Evolutionary conservation across 2,888 invertebrate species (phyloP).

Genomic region (Himalopsyche kuldschensis): DNA sequence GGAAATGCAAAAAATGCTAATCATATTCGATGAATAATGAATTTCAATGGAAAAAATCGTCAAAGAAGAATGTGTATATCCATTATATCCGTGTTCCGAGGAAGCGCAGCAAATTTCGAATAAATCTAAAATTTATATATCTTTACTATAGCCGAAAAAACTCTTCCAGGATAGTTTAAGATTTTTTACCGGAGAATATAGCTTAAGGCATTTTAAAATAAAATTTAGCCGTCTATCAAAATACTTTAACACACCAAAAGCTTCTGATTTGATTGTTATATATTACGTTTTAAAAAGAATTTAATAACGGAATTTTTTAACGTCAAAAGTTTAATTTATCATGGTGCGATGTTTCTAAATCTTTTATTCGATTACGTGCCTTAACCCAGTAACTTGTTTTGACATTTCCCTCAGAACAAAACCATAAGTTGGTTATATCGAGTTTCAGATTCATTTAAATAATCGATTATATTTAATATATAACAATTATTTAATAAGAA

Average conservation of each 20-base stretch:
- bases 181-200: neutral
- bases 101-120: neutral
- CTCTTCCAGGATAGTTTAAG: neutral
- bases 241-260: neutral
- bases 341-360: neutral
- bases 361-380: neutral
- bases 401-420: no score
- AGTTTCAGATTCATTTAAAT: no score
- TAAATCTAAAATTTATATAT: neutral
- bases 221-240: neutral
- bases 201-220: neutral
- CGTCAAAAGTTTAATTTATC: neutral
- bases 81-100: neutral
- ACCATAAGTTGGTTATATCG: no score
- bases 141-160: neutral
- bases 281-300: neutral
- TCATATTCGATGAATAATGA: slow-evolving; percentile 1
- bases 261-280: neutral
- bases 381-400: no score
- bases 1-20: neutral
- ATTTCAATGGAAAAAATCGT: neutral
- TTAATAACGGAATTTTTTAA: neutral
- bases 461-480: no score
- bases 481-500: no score
- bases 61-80: neutral